These are phyloP conservation scores for Lymantria monacha DNA, from an alignment of 2,888 invertebrate genomes.

Conservation along the genomic window DNA sequence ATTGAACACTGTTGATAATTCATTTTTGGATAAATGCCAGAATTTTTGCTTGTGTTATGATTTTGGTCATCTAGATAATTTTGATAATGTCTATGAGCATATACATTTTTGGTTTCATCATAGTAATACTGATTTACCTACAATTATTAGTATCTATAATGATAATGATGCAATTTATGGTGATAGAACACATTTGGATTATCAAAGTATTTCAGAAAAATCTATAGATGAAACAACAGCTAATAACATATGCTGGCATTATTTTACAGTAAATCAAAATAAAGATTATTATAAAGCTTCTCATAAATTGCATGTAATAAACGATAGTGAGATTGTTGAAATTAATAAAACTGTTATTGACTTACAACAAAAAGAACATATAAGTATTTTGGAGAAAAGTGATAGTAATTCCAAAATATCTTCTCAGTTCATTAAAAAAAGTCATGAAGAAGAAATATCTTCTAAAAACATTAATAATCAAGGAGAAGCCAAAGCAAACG, in stretches of 20 bases:
- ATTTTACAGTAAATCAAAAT: constrained; percentile 13
- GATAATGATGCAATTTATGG: constrained; percentile 28
- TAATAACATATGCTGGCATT: constrained; percentile 31
- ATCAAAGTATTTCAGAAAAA: constrained; percentile 8
- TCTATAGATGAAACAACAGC: constrained; percentile 16
- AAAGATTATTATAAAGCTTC: constrained; percentile 1
- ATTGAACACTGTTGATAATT: constrained; percentile 14
- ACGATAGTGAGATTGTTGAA: background rate
- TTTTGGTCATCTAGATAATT: constrained; percentile 56
- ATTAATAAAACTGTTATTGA: background rate
- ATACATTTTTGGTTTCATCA: constrained; percentile 57
- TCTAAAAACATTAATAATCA: background rate
- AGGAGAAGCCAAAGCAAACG: background rate
- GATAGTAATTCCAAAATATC: no score
- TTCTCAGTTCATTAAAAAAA: no score
- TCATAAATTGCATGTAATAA: background rate
- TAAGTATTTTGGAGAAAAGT: background rate
- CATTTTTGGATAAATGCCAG: constrained; percentile 13
- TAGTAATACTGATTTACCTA: constrained; percentile 36
- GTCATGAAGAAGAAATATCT: background rate
- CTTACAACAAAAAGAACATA: background rate
- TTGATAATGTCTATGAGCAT: constrained; percentile 50
- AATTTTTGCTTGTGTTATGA: constrained; percentile 62
- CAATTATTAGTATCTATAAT: constrained; percentile 54
- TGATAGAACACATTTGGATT: constrained; percentile 16